phyloP scores from a whole-genome alignment of 2,888 invertebrate species.

The Pandemis heparana region DNA sequence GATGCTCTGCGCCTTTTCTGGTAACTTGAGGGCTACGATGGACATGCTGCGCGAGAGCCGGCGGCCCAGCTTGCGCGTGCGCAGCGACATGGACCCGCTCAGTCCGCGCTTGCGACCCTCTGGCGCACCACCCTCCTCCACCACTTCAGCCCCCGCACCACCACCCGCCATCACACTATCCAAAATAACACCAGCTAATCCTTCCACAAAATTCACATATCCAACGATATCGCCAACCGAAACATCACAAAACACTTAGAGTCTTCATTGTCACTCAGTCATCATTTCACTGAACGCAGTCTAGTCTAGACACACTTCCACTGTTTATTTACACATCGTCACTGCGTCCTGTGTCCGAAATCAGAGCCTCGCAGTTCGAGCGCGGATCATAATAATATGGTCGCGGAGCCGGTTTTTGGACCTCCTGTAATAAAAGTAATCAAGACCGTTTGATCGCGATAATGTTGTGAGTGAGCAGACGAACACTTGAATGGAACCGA shows the following conservation, averaged over 20 bases:
- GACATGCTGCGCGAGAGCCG: constrained; percentile 85
- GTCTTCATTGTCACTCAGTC: constrained; percentile 71
- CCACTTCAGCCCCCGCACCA: constrained; percentile 69
- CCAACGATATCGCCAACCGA: constrained; percentile 67
- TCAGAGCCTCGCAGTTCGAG: constrained; percentile 61
- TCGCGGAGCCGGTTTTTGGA: constrained; percentile 70
- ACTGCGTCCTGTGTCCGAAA: constrained; percentile 65
- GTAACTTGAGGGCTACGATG: constrained; percentile 82
- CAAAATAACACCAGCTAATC: constrained; percentile 59
- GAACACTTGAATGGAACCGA: constrained; percentile 59
- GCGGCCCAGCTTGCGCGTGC: constrained; percentile 81
- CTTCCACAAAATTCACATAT: constrained; percentile 75
- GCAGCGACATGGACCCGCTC: constrained; percentile 80
- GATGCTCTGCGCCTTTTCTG: constrained; percentile 87
- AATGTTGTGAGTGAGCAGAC: constrained; percentile 51
- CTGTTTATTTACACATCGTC: constrained; percentile 71
- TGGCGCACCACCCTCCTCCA: constrained; percentile 61
- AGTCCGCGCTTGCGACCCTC: constrained; percentile 72
- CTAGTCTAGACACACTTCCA: constrained; percentile 66
- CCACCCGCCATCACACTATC: constrained; percentile 80
- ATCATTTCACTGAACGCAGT: constrained; percentile 60
- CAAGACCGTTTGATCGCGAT: constrained; percentile 52
- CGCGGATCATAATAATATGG: constrained; percentile 80
- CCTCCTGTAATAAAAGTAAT: constrained; percentile 52
- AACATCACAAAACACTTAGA: constrained; percentile 65